Evolutionary conservation across 2,888 invertebrate species (phyloP).

Genomic region (Melanophora roralis): DNA sequence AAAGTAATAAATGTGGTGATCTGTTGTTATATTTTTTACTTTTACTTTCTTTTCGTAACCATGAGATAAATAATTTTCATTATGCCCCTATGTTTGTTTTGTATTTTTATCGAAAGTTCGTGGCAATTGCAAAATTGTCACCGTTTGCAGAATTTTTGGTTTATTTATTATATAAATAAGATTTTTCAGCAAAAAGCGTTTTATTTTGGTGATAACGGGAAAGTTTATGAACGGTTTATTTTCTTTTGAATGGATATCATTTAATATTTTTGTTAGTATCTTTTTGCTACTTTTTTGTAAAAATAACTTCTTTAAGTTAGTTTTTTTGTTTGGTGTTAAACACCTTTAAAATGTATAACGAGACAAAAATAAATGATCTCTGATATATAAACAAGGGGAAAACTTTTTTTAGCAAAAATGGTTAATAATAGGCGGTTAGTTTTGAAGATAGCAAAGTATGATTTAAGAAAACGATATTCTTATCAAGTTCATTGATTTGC

Average conservation of each 20-base stretch:
- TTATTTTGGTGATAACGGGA: conserved; percentile 41
- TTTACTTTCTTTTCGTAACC: conserved; percentile 41
- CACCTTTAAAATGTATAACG: conserved; percentile 27
- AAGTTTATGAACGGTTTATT: conserved; percentile 46
- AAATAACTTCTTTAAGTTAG: conserved; percentile 23
- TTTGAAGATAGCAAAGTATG: no score
- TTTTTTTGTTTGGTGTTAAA: no score
- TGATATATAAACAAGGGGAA: no score
- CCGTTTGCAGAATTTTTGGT: conserved; percentile 8
- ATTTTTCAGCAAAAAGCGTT: conserved; percentile 39
- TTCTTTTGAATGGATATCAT: conserved; percentile 41
- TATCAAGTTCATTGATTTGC: no score
- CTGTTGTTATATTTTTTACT: conserved; percentile 22
- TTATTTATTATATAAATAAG: conserved; percentile 13
- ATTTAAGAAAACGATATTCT: no score
- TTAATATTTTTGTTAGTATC: conserved; percentile 2
- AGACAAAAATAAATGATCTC: conserved; percentile 9
- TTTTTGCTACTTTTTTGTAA: conserved; percentile 37
- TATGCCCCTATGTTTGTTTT: conserved; percentile 12
- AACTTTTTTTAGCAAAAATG: no score
- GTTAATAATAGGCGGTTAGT: no score
- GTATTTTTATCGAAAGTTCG: conserved; percentile 13
- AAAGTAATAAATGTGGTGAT: conserved; percentile 2
- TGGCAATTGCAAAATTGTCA: conserved; percentile 41
- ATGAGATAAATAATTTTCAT: conserved; percentile 33